phyloP scores from a whole-genome alignment of 2,113 vertebrate species.

The Limanda limanda region DNA sequence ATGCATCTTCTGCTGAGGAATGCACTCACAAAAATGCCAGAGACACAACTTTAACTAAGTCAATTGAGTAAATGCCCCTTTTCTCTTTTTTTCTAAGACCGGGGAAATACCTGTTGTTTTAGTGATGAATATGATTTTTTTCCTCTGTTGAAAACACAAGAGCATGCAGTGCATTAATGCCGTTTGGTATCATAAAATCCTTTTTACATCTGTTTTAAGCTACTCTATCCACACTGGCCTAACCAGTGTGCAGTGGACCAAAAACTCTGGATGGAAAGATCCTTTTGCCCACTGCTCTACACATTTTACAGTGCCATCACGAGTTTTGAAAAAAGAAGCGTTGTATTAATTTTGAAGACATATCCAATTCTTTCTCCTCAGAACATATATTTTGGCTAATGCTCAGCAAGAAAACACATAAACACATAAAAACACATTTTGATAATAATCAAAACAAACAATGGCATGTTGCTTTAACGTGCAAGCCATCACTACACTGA shows the following conservation, averaged over 20 bases:
- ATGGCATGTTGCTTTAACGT: conserved; percentile 70
- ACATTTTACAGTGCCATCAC: conserved; percentile 19
- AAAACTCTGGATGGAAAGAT: conserved; percentile 27
- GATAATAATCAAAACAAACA: conserved; percentile 82
- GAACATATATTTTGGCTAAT: conserved; percentile 42
- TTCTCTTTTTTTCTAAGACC: conserved; percentile 23
- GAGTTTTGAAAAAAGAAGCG: neutral
- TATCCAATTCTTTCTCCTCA: conserved; percentile 16
- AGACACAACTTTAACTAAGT: conserved; percentile 49
- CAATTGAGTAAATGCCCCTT: conserved; percentile 38
- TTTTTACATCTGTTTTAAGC: neutral
- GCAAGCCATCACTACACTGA: conserved; percentile 75
- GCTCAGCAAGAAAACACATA: conserved; percentile 52
- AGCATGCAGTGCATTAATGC: neutral
- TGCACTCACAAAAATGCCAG: conserved; percentile 65
- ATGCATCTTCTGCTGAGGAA: conserved; percentile 66
- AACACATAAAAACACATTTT: too few relatives aligned
- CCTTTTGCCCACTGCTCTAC: conserved; percentile 33
- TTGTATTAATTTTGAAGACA: conserved; percentile 42
- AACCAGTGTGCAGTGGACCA: conserved; percentile 24
- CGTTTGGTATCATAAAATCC: neutral
- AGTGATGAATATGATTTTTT: conserved; percentile 24
- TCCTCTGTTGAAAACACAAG: conserved; percentile 1
- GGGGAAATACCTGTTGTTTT: conserved; percentile 30
- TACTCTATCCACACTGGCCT: neutral